A percentile compares a stretch with the other conserved stretches of the same genome.
phyloP scores from a whole-genome alignment of 2,888 invertebrate species.

The Phlogophora meticulosa region DNA sequence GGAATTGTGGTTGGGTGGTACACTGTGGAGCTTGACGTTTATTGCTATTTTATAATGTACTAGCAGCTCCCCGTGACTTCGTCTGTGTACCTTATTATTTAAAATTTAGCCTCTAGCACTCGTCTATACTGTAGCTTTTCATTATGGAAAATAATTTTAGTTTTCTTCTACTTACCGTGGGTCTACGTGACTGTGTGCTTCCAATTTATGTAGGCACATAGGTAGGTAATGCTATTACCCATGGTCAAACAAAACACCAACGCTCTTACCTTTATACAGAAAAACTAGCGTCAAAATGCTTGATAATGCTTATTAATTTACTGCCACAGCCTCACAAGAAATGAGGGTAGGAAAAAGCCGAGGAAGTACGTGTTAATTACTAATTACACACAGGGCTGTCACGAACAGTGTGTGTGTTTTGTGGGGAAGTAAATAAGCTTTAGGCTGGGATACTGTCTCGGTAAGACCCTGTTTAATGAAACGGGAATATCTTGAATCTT shows the following conservation, averaged over 20 bases:
- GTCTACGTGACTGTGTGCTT: no score
- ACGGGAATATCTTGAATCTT: constrained; percentile 31
- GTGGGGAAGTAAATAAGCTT: constrained; percentile 56
- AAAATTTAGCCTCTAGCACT: no score
- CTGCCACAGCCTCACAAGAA: constrained; percentile 31
- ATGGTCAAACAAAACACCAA: constrained; percentile 2
- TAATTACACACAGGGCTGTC: constrained; percentile 55
- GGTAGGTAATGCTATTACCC: no score
- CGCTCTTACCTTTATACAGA: constrained; percentile 17
- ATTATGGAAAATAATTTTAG: no score
- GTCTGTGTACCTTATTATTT: no score
- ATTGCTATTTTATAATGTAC: constrained; percentile 9
- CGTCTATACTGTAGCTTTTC: no score
- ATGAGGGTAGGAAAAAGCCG: constrained; percentile 32
- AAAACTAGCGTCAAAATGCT: constrained; percentile 35
- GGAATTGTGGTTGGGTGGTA: background rate
- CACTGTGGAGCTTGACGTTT: constrained; percentile 1
- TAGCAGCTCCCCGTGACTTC: background rate
- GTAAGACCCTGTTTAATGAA: constrained; percentile 27
- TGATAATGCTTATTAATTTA: constrained; percentile 47
- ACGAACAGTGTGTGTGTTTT: constrained; percentile 47
- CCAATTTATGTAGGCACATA: background rate
- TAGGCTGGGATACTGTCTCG: constrained; percentile 18
- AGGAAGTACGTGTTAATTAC: constrained; percentile 53
- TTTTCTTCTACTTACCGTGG: no score